These are phyloP conservation scores for Lycocerus yunnanus DNA, from an alignment of 2,888 invertebrate species.

Conservation along the genomic window DNA sequence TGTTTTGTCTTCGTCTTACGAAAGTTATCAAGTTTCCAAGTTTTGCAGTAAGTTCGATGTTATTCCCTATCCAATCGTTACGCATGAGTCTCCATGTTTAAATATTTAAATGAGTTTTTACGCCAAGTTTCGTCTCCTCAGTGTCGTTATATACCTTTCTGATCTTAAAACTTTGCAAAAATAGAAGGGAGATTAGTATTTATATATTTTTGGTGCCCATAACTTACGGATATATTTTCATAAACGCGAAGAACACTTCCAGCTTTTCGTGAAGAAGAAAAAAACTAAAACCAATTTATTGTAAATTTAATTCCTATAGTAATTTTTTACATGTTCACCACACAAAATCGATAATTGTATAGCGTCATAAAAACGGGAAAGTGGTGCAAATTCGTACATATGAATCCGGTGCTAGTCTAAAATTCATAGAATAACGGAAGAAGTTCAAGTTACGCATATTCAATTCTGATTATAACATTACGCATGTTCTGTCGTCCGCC, in stretches of 20 bases:
- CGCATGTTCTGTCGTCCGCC: not conserved
- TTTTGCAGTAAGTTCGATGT: conserved; percentile 26
- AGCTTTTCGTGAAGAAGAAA: not conserved
- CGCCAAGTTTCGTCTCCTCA: conserved; percentile 22
- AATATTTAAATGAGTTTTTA: conserved; percentile 51
- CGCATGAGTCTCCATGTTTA: conserved; percentile 51
- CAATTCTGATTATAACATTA: not conserved
- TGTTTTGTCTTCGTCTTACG: conserved; percentile 34
- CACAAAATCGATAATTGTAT: not conserved
- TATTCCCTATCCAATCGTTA: conserved; percentile 53
- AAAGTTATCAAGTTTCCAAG: conserved; percentile 23
- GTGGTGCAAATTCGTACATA: not conserved
- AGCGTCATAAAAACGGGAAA: not conserved
- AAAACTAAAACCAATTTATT: not conserved
- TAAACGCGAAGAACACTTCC: not conserved
- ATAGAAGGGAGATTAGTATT: conserved; percentile 12
- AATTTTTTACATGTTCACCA: not conserved
- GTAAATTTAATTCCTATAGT: not conserved
- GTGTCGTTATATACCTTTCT: conserved; percentile 18
- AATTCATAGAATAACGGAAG: conserved; percentile 9
- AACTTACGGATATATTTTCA: not conserved
- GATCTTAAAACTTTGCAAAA: conserved; percentile 25
- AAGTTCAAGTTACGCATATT: not conserved
- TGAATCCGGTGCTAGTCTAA: not conserved
- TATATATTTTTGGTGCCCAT: not conserved